These are phyloP conservation scores for Dilophus febrilis DNA, from an alignment of 2,888 invertebrate genomes.

Conservation along the genomic window DNA sequence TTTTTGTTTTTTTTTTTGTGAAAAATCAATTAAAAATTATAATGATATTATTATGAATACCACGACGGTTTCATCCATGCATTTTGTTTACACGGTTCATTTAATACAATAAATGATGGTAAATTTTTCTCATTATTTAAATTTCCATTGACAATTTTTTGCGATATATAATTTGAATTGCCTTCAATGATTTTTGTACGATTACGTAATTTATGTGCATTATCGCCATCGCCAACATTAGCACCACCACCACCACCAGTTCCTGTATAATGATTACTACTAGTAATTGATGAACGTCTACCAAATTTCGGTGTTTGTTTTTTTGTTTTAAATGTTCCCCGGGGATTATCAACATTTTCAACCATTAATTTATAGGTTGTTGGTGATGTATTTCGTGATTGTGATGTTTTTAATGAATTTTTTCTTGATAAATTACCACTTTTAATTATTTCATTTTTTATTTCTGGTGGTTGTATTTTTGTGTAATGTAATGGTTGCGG, in stretches of 20 bases:
- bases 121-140: not conserved
- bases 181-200: slow-evolving; percentile 23
- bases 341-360: slow-evolving; percentile 19
- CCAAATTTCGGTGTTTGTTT: slow-evolving; percentile 22
- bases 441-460: not conserved
- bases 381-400: slow-evolving; percentile 4
- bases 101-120: slow-evolving; percentile 25
- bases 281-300: slow-evolving; percentile 18
- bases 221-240: not conserved
- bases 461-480: not conserved
- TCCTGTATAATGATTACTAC: no score
- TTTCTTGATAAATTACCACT: not conserved
- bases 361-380: slow-evolving; percentile 7
- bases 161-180: slow-evolving; percentile 21
- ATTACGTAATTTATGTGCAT: slow-evolving; percentile 13
- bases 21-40: no score
- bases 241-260: not conserved
- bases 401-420: not conserved
- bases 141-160: slow-evolving; percentile 4
- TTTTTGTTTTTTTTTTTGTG: not conserved
- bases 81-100: slow-evolving; percentile 25
- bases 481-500: slow-evolving; percentile 8
- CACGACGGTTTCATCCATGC: slow-evolving; percentile 28
- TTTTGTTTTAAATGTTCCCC: slow-evolving; percentile 9
- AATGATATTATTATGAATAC: no score